These are phyloP conservation scores for Heliconius himera DNA, from an alignment of 1,140 invertebrate genomes.

Conservation along the genomic window DNA sequence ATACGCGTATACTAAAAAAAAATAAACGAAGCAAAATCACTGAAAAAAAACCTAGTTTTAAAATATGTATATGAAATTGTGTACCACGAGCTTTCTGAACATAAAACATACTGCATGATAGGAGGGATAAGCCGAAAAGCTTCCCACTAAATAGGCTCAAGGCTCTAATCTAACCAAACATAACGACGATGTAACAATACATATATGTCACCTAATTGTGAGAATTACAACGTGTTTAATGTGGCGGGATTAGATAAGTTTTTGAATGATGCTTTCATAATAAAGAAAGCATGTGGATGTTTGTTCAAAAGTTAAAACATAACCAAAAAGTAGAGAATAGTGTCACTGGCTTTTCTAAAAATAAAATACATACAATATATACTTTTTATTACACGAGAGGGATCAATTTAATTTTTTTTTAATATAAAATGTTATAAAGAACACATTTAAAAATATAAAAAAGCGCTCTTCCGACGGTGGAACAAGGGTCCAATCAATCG, in stretches of 20 bases:
- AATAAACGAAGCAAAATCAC: neutral
- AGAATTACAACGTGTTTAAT: neutral
- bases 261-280: neutral
- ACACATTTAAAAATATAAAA: too few relatives aligned
- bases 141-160: conserved; percentile 1
- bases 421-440: too few relatives aligned
- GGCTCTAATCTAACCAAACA: neutral
- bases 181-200: conserved; percentile 2
- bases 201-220: neutral
- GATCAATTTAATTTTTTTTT: too few relatives aligned
- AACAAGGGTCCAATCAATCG: too few relatives aligned
- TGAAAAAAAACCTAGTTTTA: neutral
- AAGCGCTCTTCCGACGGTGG: too few relatives aligned
- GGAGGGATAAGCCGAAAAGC: neutral
- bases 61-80: neutral
- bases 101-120: neutral
- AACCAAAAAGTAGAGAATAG: too few relatives aligned
- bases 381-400: too few relatives aligned
- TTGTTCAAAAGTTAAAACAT: neutral
- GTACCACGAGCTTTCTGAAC: neutral
- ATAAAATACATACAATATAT: too few relatives aligned
- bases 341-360: too few relatives aligned
- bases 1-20: too few relatives aligned
- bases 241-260: neutral
- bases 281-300: neutral